Base-by-base conservation (phyloP, 2,888 invertebrate species). In the Morinoia aosen region DNA sequence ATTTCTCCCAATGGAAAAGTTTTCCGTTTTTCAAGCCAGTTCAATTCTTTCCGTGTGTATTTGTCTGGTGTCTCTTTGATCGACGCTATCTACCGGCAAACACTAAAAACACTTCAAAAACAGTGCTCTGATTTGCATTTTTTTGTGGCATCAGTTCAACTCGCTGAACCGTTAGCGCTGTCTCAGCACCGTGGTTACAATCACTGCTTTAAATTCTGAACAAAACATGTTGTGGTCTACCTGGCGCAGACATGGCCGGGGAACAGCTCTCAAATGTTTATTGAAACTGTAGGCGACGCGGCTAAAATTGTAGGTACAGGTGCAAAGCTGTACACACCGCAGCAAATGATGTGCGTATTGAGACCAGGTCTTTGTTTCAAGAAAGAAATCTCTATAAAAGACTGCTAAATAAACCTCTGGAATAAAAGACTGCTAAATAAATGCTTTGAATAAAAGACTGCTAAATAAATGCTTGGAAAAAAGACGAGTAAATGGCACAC, bases 151-250 rank as follows among this genome's bases (percentile, higher is more conserved):
- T 25, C 19, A 25, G 76, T 76, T 76, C 33, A 25, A 76, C 76
- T 76, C 8, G 33, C 76, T 76, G 76, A 76, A 76, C 8, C 19
- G 25, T 76, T 76, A 14, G 8, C 19, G 10, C 76, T 25, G 76
- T 33, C 25, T 76, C 76, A 19, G 33, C 25, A 76, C 76, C 7
- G 16, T 8, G 25, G 33, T 25, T 33, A 33, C 76, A 76, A 25
- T 76, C 25, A 76, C 12, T 25, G 76, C 25, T 76, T 76, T 76
- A 33, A 76, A 76, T 76, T 76, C 76, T 0, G 33, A 76, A 33
- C 76, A 76, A 76, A 76, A 76, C 76, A 76, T 76, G 76, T 76
- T 76, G 76, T 76, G 76, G 76, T 76, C 25, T 76, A 76, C 76
- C 76, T 25, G 76, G 25, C 76, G 19, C 25, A 76, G 76, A 76